These are phyloP conservation scores for Palythoa grandis DNA, from an alignment of 92 coral and sea anemone genomes.

Conservation along the genomic window DNA sequence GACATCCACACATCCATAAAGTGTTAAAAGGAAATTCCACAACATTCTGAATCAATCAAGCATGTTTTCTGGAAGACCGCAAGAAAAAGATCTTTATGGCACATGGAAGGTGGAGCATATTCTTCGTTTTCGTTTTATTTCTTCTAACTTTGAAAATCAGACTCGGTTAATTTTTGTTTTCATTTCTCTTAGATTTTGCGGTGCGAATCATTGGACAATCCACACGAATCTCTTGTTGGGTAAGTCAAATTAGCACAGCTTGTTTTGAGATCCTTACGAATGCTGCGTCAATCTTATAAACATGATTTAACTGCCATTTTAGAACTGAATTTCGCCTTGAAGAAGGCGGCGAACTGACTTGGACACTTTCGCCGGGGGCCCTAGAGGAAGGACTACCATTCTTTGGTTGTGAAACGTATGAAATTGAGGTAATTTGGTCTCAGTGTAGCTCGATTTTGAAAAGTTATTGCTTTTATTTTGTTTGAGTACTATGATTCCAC, in stretches of 20 bases:
- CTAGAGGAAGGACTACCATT: conserved; percentile 29
- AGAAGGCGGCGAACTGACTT: conserved; percentile 40
- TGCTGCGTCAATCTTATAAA: too few relatives aligned
- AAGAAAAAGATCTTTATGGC: conserved; percentile 43
- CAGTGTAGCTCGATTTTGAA: not conserved
- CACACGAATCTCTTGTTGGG: conserved; percentile 36
- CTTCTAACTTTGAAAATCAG: not conserved
- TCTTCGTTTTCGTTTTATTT: not conserved
- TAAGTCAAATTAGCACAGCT: not conserved
- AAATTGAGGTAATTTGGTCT: conserved; percentile 25
- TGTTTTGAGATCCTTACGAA: not conserved
- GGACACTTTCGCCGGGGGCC: conserved; percentile 43
- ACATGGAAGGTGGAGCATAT: conserved; percentile 32
- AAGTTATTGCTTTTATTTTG: not conserved
- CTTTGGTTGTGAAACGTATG: conserved; percentile 43
- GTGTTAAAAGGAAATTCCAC: not conserved
- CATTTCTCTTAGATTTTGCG: conserved; percentile 24
- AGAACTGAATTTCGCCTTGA: conserved; percentile 44
- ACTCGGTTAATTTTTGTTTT: not conserved
- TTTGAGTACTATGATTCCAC: not conserved
- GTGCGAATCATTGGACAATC: conserved; percentile 33
- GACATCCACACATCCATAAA: not conserved
- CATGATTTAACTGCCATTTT: not conserved
- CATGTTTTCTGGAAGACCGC: conserved; percentile 24
- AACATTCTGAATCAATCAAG: not conserved